Percentiles rank a stretch among this genome's conserved stretches.
These are phyloP conservation scores for Eupithecia insigniata DNA, from an alignment of 2,888 invertebrate genomes.

Conservation along the genomic window DNA sequence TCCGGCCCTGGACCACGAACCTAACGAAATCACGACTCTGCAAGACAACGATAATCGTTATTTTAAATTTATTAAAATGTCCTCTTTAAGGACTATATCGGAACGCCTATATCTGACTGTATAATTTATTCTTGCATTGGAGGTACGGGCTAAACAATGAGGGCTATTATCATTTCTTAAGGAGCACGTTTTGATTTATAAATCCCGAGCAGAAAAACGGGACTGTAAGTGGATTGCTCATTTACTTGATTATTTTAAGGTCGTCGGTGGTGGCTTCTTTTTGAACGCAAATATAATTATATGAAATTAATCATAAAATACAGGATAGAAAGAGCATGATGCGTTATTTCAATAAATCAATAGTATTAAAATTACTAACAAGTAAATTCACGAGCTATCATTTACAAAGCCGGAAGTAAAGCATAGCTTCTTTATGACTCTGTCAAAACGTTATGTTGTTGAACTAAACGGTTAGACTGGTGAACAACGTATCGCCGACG, in stretches of 20 bases:
- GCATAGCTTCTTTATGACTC: constrained; percentile 45
- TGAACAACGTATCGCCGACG: constrained; percentile 65
- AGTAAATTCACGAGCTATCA: constrained; percentile 21
- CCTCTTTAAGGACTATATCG: constrained; percentile 83
- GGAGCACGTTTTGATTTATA: constrained; percentile 66
- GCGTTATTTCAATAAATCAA: constrained; percentile 13
- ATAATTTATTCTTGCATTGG: constrained; percentile 80
- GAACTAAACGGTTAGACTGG: constrained; percentile 54
- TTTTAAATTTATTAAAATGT: constrained; percentile 85
- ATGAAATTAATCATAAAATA: not conserved
- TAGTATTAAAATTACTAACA: constrained; percentile 14
- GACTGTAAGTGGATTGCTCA: constrained; percentile 30
- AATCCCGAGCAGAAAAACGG: constrained; percentile 47
- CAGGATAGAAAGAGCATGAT: not conserved
- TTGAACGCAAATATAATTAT: not conserved
- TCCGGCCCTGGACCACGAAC: constrained; percentile 80
- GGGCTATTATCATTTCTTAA: constrained; percentile 73
- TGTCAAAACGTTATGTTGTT: constrained; percentile 52
- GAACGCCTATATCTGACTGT: constrained; percentile 81
- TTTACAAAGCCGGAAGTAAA: constrained; percentile 36
- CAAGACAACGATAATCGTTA: constrained; percentile 83
- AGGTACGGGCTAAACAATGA: constrained; percentile 75
- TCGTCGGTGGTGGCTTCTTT: constrained; percentile 20
- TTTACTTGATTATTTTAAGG: constrained; percentile 33
- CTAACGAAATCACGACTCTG: constrained; percentile 84